These are phyloP conservation scores for Bovichtus diacanthus DNA, from an alignment of 2,797 vertebrate species.

Conservation along the genomic window DNA sequence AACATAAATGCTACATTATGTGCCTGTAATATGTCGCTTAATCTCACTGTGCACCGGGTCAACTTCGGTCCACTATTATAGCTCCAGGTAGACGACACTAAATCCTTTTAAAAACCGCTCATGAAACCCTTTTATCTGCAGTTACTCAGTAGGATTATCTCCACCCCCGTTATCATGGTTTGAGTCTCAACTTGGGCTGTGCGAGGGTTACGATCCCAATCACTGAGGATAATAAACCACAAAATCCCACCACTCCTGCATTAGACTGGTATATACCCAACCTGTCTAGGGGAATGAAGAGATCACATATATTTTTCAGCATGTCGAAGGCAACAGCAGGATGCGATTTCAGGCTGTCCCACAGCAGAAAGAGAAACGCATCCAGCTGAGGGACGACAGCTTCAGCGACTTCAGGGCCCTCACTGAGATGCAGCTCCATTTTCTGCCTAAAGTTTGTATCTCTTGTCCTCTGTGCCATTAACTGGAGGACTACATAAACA, in stretches of 20 bases:
- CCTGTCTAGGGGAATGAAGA: constrained; percentile 91
- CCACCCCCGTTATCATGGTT: constrained; percentile 59
- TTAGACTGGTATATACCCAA: constrained; percentile 90
- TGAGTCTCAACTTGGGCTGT: constrained; percentile 88
- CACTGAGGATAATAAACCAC: constrained; percentile 93
- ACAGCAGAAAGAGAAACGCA: constrained; percentile 83
- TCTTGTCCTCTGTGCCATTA: constrained; percentile 80
- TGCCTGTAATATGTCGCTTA: background rate
- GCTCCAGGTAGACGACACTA: background rate
- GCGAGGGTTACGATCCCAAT: constrained; percentile 89
- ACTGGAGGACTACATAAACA: constrained; percentile 85
- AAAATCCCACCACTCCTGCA: constrained; percentile 89
- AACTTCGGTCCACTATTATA: background rate
- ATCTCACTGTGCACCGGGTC: background rate
- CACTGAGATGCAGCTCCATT: constrained; percentile 58
- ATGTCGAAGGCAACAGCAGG: constrained; percentile 90
- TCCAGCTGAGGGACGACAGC: constrained; percentile 82
- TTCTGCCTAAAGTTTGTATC: constrained; percentile 71
- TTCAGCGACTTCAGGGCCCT: constrained; percentile 63
- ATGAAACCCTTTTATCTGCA: constrained; percentile 3
- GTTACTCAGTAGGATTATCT: constrained; percentile 8
- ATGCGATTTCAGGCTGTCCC: constrained; percentile 84
- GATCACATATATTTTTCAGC: constrained; percentile 93
- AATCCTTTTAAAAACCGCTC: background rate
- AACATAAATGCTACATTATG: background rate